phyloP scores from a whole-genome alignment of 2,113 vertebrate species.

The Vanacampus margaritifer region DNA sequence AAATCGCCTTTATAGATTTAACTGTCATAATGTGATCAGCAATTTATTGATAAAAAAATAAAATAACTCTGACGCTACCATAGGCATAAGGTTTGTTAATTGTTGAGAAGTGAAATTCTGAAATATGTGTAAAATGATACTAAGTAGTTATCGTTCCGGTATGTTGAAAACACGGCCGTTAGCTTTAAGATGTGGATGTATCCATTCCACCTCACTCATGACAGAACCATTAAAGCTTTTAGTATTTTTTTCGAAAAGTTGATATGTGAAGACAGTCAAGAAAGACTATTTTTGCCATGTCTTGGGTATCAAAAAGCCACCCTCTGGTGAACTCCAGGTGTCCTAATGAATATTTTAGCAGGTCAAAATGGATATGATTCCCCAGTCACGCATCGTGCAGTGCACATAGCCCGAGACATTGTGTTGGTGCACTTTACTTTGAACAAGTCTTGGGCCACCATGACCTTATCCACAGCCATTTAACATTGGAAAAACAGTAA shows the following conservation, averaged over 20 bases:
- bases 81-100: too few relatives aligned
- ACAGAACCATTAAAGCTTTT: background rate
- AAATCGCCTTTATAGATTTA: too few relatives aligned
- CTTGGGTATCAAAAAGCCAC: conserved; percentile 54
- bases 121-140: too few relatives aligned
- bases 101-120: too few relatives aligned
- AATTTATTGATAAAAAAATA: too few relatives aligned
- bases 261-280: background rate
- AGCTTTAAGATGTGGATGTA: too few relatives aligned
- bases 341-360: conserved; percentile 72
- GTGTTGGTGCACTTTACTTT: background rate
- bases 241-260: conserved; percentile 12
- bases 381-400: conserved; percentile 51
- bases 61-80: too few relatives aligned
- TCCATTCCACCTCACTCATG: background rate
- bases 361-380: conserved; percentile 65
- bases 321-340: conserved; percentile 45
- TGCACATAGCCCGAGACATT: conserved; percentile 11
- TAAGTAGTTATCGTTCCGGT: too few relatives aligned
- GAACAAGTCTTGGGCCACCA: background rate
- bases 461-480: background rate
- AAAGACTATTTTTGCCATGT: conserved; percentile 32
- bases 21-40: too few relatives aligned
- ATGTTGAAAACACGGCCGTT: too few relatives aligned
- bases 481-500: background rate